Base-by-base conservation (phyloP, 2,888 invertebrate genomes). In the Resseliella maxima region DNA sequence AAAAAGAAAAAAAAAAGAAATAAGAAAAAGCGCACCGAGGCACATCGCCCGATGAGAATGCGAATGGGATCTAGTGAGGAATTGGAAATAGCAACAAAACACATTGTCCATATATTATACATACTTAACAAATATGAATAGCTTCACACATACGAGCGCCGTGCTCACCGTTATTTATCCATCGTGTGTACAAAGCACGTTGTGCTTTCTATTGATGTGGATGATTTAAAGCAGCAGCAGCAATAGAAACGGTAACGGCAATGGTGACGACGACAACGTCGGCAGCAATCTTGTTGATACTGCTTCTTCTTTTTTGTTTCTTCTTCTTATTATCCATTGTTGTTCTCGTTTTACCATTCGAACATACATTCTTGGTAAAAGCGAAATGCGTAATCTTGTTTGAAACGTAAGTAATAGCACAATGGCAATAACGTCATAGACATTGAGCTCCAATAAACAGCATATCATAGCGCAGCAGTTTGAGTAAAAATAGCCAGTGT, bases 371-470 rank as follows among this genome's bases (percentile, higher is more conserved):
- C 2, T 31, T 3, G 59, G n/a, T n/a, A 5, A 72, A 12, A 72
- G 35, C 72, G 31, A 72, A 72, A 31, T 72, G 72, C 72, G 72
- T 72, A 72, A 72, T 72, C 72, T 72, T 35, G 72, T 72, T 72
- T 35, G 5, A 59, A 24, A 59, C 24, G 59, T 59, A 59, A 31
- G 72, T 72, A 31, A 72, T 72, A 31, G 72, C 72, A 72, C 72
- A 72, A 72, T 72, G 31, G 72, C 5, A 72, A 72, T 72, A 72
- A 72, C 72, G 72, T 72, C 72, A 72, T 72, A 72, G 72, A 31
- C 72, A 72, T 72, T 72, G 31, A 72, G 72, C 72, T 72, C n/a
- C 72, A 72, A 72, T 72, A 35, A 15, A n/a, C n/a, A n/a, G n/a
- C n/a, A n/a, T n/a, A n/a, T n/a, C n/a, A n/a, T n/a, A n/a, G n/a